Conservation (phyloP, 2,113 vertebrate species). For the Macquaria ambigua region DNA sequence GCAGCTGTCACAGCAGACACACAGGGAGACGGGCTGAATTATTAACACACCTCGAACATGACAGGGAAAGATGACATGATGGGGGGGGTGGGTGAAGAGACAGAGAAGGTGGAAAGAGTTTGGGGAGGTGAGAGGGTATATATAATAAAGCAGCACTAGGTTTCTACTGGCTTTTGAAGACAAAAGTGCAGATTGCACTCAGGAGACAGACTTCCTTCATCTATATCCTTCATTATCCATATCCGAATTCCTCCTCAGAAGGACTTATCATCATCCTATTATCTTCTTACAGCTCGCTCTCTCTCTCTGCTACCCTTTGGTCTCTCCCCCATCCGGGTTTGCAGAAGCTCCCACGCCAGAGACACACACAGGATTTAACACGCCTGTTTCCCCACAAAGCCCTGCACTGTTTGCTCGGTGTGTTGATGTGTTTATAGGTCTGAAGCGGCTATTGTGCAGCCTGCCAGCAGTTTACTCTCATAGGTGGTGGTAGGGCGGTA, state of each 20-base stretch:
- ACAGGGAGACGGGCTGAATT: conserved; percentile 44
- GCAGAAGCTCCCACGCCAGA: conserved; percentile 53
- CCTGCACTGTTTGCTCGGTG: conserved; percentile 48
- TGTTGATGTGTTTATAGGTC: conserved; percentile 65
- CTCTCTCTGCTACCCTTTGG: conserved; percentile 46
- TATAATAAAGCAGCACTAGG: neutral
- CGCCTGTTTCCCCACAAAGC: conserved; percentile 67
- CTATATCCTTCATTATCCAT: conserved; percentile 57
- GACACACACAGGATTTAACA: conserved; percentile 68
- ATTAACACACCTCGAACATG: conserved; percentile 41
- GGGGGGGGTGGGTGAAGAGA: neutral
- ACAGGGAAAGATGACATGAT: neutral
- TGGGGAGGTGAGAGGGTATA: neutral
- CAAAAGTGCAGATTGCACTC: conserved; percentile 29
- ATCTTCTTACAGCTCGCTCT: conserved; percentile 44
- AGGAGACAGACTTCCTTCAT: conserved; percentile 53
- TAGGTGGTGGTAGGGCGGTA: too few species aligned
- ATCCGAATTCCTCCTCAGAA: conserved; percentile 43
- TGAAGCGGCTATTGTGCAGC: conserved; percentile 46
- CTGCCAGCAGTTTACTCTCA: conserved; percentile 60
- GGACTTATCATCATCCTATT: conserved; percentile 47
- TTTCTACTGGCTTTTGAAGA: conserved; percentile 35
- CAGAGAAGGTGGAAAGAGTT: conserved; percentile 5
- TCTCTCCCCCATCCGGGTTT: conserved; percentile 62
- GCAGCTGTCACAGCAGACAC: conserved; percentile 61